Conservation (phyloP, 1,140 invertebrate genomes). For the Drosophila pectinifera region DNA sequence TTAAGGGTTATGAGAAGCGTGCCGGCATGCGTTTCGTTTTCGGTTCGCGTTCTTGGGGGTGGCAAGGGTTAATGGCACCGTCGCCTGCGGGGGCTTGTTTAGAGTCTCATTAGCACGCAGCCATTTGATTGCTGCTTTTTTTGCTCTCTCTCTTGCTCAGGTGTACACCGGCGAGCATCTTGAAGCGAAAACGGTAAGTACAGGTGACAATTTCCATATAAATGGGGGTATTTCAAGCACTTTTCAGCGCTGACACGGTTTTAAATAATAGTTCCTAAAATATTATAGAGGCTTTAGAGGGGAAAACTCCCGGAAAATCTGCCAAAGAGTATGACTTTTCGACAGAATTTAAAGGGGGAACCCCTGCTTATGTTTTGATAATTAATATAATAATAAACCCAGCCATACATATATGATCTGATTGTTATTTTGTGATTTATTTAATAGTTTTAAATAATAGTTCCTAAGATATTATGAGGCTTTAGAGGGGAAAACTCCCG, state of each 20-base stretch:
- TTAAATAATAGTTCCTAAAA: neutral
- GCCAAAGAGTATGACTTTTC: neutral
- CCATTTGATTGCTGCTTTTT: conserved; percentile 28
- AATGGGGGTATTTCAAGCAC: neutral
- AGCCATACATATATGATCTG: too few species aligned
- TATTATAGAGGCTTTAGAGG: neutral
- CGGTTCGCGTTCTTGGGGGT: neutral
- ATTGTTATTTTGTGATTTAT: too few species aligned
- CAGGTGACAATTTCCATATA: conserved; percentile 24
- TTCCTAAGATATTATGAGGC: neutral
- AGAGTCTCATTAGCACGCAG: conserved; percentile 76
- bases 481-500: neutral
- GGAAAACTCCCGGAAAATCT: neutral
- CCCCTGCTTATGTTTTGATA: neutral
- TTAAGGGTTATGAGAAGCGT: conserved; percentile 37
- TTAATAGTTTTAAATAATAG: neutral
- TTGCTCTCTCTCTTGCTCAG: conserved; percentile 4
- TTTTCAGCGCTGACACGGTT: neutral
- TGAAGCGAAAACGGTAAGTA: neutral
- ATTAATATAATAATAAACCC: too few species aligned
- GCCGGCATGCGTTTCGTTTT: conserved; percentile 41
- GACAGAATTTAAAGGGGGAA: neutral
- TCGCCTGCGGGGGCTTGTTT: conserved; percentile 57
- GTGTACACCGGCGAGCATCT: conserved; percentile 14
- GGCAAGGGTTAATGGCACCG: conserved; percentile 32